Evolutionary conservation across 2,797 vertebrate genomes (phyloP).

Genomic region (Spondyliosoma cantharus): DNA sequence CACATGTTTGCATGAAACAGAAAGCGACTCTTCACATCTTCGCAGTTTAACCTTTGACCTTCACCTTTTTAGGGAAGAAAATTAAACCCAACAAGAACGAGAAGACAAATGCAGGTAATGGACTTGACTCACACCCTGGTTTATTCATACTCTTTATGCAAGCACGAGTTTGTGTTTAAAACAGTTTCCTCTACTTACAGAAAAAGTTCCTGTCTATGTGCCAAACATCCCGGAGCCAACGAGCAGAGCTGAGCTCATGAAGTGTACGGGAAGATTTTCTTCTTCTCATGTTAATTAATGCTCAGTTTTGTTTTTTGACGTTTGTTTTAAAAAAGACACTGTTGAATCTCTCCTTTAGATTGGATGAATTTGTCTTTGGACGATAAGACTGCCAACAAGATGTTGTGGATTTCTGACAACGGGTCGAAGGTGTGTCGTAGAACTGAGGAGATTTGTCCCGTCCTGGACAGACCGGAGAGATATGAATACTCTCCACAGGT

Average conservation of each 20-base stretch:
- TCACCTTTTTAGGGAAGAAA: constrained; percentile 46
- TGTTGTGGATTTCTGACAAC: constrained; percentile 72
- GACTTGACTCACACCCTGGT: fast-evolving
- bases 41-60: constrained; percentile 24
- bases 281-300: neutral
- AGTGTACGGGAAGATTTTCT: constrained; percentile 49
- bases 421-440: constrained; percentile 65
- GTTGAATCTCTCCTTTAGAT: constrained; percentile 32
- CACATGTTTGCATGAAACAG: neutral
- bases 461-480: constrained; percentile 77
- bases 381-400: constrained; percentile 77
- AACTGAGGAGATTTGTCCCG: constrained; percentile 73
- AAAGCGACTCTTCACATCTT: neutral
- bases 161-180: neutral
- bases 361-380: constrained; percentile 72
- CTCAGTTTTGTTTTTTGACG: neutral
- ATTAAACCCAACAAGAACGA: constrained; percentile 47
- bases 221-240: constrained; percentile 68
- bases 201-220: constrained; percentile 53
- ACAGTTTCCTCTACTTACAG: constrained; percentile 42
- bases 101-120: constrained; percentile 52
- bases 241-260: constrained; percentile 68
- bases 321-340: neutral
- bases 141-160: neutral
- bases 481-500: constrained; percentile 76